Evolutionary conservation across 2,888 invertebrate species (phyloP), one percentile per base, ranked within the genome.

Genomic region (Ectemnius continuus): DNA sequence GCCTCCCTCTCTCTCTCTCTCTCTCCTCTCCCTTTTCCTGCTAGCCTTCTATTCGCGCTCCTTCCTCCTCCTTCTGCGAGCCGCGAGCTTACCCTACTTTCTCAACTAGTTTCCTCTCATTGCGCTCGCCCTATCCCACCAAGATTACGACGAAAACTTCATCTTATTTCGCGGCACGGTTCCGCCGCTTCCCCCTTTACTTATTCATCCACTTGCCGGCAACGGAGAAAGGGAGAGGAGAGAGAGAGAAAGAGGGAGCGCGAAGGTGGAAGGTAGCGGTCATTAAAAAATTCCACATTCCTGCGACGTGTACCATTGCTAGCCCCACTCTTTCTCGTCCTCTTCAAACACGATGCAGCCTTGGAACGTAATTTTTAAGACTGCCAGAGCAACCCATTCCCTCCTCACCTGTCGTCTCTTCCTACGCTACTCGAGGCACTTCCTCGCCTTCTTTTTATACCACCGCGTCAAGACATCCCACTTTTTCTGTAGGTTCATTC

Each of bases 131-230:
- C 45, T 61, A 46, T 18, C 16, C 18, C 18, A 6, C 45, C 8
- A 18, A 45, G 61, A 46, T 61, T 61, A 61, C 45, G 61, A 20
- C 45, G 23, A 60, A 60, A 60, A 45, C 57, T 20, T 45, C 52
- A 59, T 28, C 46, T 67, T 48, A 62, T 57, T 45, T 20, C 63
- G 58, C 45, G 20, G 26, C 58, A 36, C 47, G 62, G 28, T 56
- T 63, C 28, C 58, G 57, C 52, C 2, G 65, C 66, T 68, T 47
- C 20, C 18, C 11, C 45, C 13, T 20, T 48, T 26, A 14, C 46
- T 47, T 52, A 52, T 52, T 52, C 52, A 52, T 52, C 52, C n/a
- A 52, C 14, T 16, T 52, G 16, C 14, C 3, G 23, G 23, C 23
- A 23, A 23, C 2, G 16, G n/a, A 14, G 52, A 14, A 16, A 11